Conservation (phyloP, 1,140 invertebrate species). For the Magallana gigas region DNA sequence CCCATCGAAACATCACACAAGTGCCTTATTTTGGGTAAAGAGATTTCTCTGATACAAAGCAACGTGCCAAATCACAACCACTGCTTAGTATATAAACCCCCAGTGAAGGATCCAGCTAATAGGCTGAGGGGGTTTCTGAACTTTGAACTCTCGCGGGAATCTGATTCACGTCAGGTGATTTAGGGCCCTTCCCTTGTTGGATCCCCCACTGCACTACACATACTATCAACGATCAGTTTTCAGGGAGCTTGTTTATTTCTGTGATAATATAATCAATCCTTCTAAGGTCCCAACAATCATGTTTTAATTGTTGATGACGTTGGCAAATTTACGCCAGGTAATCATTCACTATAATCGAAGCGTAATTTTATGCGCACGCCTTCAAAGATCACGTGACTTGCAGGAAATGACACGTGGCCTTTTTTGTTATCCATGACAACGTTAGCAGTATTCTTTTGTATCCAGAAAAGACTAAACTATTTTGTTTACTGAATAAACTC, state of each 20-base stretch:
- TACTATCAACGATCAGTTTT: slow-evolving; percentile 1
- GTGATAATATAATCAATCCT: not conserved
- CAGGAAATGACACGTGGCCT: slow-evolving; percentile 25
- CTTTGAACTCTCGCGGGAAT: too few species aligned
- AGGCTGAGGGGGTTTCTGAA: too few species aligned
- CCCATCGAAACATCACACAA: not conserved
- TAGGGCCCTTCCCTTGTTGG: too few species aligned
- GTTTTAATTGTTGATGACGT: slow-evolving; percentile 16
- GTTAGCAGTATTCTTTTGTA: not conserved
- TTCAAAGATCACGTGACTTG: slow-evolving; percentile 12
- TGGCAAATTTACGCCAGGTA: not conserved
- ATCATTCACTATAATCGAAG: not conserved
- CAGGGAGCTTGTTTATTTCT: slow-evolving; percentile 27
- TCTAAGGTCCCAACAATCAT: slow-evolving; percentile 30
- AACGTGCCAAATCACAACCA: slow-evolving; percentile 8
- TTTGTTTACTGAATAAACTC: not conserved
- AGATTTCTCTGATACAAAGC: not conserved
- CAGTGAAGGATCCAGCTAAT: too few species aligned
- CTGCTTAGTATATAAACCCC: not conserved
- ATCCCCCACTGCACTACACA: not conserved
- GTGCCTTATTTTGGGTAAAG: slow-evolving; percentile 4
- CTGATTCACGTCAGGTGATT: too few species aligned
- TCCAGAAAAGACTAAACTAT: not conserved
- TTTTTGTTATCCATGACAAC: slow-evolving; percentile 17
- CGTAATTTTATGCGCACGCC: not conserved